Evolutionary conservation across 1,140 invertebrate genomes (phyloP), one percentile per base, ranked within the genome.

Genomic region (Nephila pilipes): DNA sequence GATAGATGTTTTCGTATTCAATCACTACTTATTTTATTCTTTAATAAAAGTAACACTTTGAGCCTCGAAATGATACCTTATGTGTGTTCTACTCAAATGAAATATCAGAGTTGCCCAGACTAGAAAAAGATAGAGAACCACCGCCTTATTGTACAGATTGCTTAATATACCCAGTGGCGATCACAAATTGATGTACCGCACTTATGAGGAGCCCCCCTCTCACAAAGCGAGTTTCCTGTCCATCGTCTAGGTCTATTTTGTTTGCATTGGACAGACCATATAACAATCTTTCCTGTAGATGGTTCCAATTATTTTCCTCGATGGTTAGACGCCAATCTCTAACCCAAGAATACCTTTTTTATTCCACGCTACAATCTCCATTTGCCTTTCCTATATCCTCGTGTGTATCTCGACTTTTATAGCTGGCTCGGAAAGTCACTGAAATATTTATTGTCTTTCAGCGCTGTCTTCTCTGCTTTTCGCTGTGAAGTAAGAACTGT

Each of bases 301-400:
- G 80, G 46, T 81, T 81, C 80, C 80, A 81, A 81, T 81, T 81
- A 81, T 81, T 81, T 81, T 46, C 80, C 80, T n/a, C 14, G 38
- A 81, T 81, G 80, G 80, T 81, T 38, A 81, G 80, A 54, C 80
- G 36, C 38, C 80, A 81, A 81, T 81, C 80, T 81, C 80, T n/a
- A 46, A 25, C 80, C 2, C 22, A 54, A 20, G 46, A 81, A 46
- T 55, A 29, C 80, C 38, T 25, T 81, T 81, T 81, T n/a, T 80
- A 2, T 16, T 38, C 4, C 16, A 16, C 16, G 58, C 58, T 18
- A 18, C 18, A 60, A 60, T 60, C 32, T 75, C 16, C 69, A 75
- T 75, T 75, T 29, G 18, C 69, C 18, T 1, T 81, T 20, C 36
- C 6, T 54, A 38, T 81, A n/a, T 81, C 3, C 8, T 55, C 18